Evolutionary conservation across 2,113 vertebrate genomes (phyloP).

Genomic region (Psophia crepitans): DNA sequence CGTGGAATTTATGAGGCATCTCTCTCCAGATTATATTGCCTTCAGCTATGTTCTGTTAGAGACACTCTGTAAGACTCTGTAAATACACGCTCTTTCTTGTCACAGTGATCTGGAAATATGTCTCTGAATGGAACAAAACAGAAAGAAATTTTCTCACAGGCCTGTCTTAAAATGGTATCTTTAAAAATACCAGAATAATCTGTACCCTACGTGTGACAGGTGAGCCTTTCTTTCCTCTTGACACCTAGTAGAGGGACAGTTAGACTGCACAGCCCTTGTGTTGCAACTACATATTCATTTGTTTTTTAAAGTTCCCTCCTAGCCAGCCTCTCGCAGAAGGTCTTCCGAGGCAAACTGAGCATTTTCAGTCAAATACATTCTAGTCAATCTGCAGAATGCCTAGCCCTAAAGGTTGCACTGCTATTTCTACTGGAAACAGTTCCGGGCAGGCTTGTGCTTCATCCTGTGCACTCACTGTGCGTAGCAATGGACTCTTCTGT

Average conservation of each 20-base stretch:
- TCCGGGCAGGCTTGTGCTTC: background rate
- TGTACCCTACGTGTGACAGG: background rate
- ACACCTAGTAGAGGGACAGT: background rate
- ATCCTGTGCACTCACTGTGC: fast-evolving
- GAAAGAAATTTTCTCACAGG: background rate
- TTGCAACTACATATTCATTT: background rate
- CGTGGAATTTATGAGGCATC: conserved; percentile 32
- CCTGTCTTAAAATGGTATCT: background rate
- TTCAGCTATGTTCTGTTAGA: conserved; percentile 39
- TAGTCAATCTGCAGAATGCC: background rate
- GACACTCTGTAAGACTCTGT: background rate
- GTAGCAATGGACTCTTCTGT: background rate
- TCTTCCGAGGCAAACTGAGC: background rate
- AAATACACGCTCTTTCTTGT: conserved; percentile 45
- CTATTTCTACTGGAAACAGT: background rate
- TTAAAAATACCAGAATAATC: background rate
- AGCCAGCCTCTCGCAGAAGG: background rate
- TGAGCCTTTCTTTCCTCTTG: background rate
- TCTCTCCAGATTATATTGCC: conserved; percentile 36
- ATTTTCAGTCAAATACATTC: background rate
- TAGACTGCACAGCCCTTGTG: background rate
- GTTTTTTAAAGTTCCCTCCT: background rate
- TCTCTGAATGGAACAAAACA: background rate
- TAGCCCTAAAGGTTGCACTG: too few species aligned
- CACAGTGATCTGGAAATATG: conserved; percentile 16